Evolutionary conservation across 1,140 invertebrate species (phyloP).

Genomic region (Wiebesia pumilae): DNA sequence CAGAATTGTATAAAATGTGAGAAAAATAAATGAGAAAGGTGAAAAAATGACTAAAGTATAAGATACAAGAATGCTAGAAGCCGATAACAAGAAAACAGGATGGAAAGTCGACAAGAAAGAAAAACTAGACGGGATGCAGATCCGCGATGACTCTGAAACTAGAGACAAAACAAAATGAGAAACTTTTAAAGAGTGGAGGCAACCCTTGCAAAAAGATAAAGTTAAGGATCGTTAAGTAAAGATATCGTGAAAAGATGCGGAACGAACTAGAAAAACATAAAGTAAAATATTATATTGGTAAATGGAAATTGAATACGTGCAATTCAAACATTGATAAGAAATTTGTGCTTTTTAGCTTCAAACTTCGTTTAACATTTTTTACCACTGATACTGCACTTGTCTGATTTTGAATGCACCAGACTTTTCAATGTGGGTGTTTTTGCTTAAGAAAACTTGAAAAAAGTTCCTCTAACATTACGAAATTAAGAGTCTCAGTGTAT

Average conservation of each 20-base stretch:
- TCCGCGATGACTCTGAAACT: not conserved
- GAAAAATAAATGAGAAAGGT: not conserved
- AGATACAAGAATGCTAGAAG: not conserved
- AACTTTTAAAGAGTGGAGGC: conserved; percentile 30
- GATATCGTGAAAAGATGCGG: conserved; percentile 36
- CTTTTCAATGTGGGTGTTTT: not conserved
- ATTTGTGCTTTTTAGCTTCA: not conserved
- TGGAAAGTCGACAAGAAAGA: conserved; percentile 1
- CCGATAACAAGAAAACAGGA: conserved; percentile 16
- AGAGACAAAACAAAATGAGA: conserved; percentile 28
- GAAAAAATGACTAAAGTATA: not conserved
- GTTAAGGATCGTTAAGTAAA: conserved; percentile 41
- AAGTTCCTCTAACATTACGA: not conserved
- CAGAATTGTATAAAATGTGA: not conserved
- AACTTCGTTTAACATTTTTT: not conserved
- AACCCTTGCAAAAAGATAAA: conserved; percentile 48
- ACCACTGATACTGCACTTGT: not conserved
- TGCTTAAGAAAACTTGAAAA: not conserved
- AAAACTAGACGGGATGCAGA: conserved; percentile 12
- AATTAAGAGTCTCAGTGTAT: not conserved
- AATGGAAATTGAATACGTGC: conserved; percentile 24
- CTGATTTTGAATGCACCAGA: not conserved
- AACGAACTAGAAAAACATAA: conserved; percentile 28
- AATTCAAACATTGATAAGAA: conserved; percentile 8
- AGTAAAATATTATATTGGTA: conserved; percentile 26